Conservation (phyloP, 1,140 invertebrate genomes). For the Lanistes nyassanus region DNA sequence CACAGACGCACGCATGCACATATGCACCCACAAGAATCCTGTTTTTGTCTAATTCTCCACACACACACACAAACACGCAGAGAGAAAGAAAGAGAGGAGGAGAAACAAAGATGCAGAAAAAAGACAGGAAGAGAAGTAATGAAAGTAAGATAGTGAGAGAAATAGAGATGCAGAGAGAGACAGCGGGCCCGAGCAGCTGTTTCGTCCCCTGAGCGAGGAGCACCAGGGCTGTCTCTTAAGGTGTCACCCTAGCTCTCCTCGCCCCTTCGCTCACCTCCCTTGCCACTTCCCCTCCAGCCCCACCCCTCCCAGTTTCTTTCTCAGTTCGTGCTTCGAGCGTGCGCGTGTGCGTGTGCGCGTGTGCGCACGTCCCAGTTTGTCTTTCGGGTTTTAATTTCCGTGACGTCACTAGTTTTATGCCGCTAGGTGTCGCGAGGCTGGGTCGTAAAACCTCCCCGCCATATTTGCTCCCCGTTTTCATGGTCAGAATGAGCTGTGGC, state of each 20-base stretch:
- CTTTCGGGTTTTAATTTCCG: slow-evolving; percentile 8
- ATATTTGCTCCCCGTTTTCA: slow-evolving; percentile 13
- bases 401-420: slow-evolving; percentile 22
- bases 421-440: background rate
- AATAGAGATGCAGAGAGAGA: background rate
- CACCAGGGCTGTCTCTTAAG: no score
- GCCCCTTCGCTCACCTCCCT: no score
- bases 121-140: background rate
- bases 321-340: background rate
- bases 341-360: no score
- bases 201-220: no score
- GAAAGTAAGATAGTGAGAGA: background rate
- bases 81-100: background rate
- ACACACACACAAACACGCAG: background rate
- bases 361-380: background rate
- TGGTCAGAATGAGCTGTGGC: slow-evolving; percentile 1
- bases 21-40: background rate
- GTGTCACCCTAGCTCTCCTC: no score
- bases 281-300: no score
- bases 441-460: slow-evolving; percentile 16
- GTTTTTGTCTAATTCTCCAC: no score
- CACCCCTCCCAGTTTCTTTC: background rate
- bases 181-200: no score
- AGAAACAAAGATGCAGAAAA: background rate
- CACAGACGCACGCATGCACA: background rate